These are phyloP conservation scores for Lycophotia porphyrea DNA, from an alignment of 2,888 invertebrate species.

Conservation along the genomic window DNA sequence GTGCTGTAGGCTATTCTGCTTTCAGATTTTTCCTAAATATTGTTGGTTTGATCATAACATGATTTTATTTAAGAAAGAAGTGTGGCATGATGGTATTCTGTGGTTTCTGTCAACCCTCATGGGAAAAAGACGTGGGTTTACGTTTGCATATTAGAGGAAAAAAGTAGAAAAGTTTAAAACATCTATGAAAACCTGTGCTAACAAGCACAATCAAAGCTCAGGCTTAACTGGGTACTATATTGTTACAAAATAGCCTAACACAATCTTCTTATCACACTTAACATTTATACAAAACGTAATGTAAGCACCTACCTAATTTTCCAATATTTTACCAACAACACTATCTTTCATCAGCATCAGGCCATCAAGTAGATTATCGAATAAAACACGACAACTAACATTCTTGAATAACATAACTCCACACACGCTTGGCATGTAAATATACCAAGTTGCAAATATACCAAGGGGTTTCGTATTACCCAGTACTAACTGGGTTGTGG, in stretches of 20 bases:
- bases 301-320: neutral
- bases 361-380: neutral
- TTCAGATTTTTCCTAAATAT: neutral
- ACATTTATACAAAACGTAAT: neutral
- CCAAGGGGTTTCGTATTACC: too few relatives aligned
- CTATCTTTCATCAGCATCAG: neutral
- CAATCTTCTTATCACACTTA: too few relatives aligned
- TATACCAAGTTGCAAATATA: too few relatives aligned
- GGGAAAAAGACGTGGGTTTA: neutral
- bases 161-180: neutral
- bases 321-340: neutral
- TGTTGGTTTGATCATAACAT: neutral
- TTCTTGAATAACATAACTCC: conserved; percentile 30
- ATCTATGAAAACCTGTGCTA: neutral
- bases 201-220: neutral
- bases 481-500: too few relatives aligned
- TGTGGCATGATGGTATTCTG: neutral
- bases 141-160: neutral
- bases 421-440: too few relatives aligned
- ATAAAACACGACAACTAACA: conserved; percentile 22
- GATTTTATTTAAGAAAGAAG: neutral
- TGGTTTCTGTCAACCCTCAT: neutral
- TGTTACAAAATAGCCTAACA: neutral
- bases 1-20: too few relatives aligned
- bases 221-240: too few relatives aligned